phyloP scores from a whole-genome alignment of 2,113 vertebrate genomes.

The Xiphophorus couchianus region DNA sequence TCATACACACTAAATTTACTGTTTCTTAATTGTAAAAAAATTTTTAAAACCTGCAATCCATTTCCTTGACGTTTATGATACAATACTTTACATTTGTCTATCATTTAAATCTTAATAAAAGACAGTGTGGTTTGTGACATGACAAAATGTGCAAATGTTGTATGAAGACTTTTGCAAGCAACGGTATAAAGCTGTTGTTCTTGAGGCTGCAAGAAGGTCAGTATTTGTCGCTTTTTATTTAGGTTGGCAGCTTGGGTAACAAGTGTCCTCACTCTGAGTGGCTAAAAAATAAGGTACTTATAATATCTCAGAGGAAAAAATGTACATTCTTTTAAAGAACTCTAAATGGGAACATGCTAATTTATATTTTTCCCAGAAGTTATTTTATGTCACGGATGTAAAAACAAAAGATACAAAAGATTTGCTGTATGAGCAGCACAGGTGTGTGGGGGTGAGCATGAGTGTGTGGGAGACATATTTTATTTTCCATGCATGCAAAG shows the following conservation, averaged over 20 bases:
- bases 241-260: background rate
- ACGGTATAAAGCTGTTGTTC: background rate
- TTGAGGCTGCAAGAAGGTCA: background rate
- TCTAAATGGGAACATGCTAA: background rate
- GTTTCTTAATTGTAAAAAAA: too few relatives aligned
- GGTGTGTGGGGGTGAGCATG: background rate
- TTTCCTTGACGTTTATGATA: too few relatives aligned
- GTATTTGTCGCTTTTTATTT: too few relatives aligned
- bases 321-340: background rate
- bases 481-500: conserved; percentile 59
- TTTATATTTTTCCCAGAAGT: background rate
- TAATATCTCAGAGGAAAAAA: background rate
- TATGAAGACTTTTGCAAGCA: background rate
- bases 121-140: too few relatives aligned
- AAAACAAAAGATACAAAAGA: too few relatives aligned
- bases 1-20: too few relatives aligned
- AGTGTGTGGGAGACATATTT: conserved; percentile 25
- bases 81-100: too few relatives aligned
- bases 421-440: background rate
- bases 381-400: too few relatives aligned
- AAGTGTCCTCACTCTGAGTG: background rate
- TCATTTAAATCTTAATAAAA: too few relatives aligned
- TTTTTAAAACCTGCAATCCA: too few relatives aligned
- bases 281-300: background rate
- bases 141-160: too few relatives aligned